phyloP scores from a whole-genome alignment of 1,140 invertebrate species.

The Pantala flavescens region DNA sequence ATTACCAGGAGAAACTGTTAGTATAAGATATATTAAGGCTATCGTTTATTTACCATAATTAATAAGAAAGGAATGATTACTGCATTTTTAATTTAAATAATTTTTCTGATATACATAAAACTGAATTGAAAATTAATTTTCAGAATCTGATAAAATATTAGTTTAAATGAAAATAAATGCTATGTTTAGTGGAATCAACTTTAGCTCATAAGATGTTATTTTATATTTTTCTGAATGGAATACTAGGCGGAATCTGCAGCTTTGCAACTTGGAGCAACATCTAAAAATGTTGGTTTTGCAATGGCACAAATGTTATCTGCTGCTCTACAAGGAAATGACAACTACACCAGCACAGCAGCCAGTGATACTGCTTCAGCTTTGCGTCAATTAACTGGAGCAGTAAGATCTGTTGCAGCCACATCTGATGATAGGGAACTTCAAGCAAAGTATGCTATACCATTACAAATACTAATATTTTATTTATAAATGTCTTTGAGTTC shows the following conservation, averaged over 20 bases:
- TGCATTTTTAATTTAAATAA: background rate
- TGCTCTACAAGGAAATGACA: conserved; percentile 71
- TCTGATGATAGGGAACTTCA: conserved; percentile 50
- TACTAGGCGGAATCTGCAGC: conserved; percentile 58
- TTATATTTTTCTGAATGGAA: too few species aligned
- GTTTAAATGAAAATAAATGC: background rate
- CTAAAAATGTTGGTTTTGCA: conserved; percentile 51
- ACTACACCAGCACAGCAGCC: conserved; percentile 71
- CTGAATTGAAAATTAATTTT: too few species aligned
- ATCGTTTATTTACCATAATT: too few species aligned
- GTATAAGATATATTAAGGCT: conserved; percentile 17
- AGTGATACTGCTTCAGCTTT: conserved; percentile 67
- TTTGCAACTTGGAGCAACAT: conserved; percentile 54
- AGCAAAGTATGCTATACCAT: conserved; percentile 30
- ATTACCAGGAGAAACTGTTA: conserved; percentile 72
- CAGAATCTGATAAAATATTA: background rate
- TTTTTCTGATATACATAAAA: background rate
- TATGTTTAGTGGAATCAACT: too few species aligned
- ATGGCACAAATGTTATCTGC: conserved; percentile 78
- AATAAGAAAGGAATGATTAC: too few species aligned
- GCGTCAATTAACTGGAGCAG: conserved; percentile 55
- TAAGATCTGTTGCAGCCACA: conserved; percentile 60
- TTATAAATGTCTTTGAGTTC: background rate
- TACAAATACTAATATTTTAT: background rate
- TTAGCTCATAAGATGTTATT: too few species aligned